Conservation (phyloP, 2,797 vertebrate genomes). For the Catamblyrhynchus diadema region DNA sequence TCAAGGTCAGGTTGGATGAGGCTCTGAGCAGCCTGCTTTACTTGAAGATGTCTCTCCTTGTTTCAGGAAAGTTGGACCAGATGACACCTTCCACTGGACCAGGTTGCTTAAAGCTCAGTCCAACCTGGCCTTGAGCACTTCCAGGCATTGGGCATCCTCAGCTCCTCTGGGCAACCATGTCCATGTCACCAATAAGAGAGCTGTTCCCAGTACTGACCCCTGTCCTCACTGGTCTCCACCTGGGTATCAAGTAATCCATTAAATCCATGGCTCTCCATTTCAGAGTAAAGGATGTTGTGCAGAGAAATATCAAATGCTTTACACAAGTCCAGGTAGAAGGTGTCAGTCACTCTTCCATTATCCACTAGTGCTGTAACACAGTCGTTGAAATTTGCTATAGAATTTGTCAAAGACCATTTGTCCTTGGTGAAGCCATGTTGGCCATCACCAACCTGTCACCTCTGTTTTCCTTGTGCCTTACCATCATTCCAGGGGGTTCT, state of each 20-base stretch:
- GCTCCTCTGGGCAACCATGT: neutral
- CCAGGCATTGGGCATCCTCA: neutral
- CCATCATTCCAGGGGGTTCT: neutral
- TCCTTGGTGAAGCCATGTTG: neutral
- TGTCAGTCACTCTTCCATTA: fast-evolving
- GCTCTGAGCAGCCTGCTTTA: neutral
- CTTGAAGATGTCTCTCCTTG: neutral
- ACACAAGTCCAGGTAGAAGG: neutral
- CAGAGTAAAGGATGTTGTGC: neutral
- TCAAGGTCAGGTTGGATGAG: neutral
- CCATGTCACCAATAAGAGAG: fast-evolving
- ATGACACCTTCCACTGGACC: neutral
- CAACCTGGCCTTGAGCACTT: neutral
- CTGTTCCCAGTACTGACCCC: neutral
- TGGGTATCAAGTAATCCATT: neutral
- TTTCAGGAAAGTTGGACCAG: neutral
- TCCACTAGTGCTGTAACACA: neutral
- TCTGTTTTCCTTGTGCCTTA: neutral
- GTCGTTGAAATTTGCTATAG: neutral
- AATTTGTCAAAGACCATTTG: neutral
- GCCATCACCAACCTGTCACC: neutral
- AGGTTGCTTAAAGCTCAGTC: neutral
- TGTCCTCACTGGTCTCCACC: neutral
- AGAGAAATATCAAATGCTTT: neutral
- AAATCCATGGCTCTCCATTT: neutral